Base-by-base conservation (phyloP, 2,797 vertebrate genomes). In the Anolis apletophallus region DNA sequence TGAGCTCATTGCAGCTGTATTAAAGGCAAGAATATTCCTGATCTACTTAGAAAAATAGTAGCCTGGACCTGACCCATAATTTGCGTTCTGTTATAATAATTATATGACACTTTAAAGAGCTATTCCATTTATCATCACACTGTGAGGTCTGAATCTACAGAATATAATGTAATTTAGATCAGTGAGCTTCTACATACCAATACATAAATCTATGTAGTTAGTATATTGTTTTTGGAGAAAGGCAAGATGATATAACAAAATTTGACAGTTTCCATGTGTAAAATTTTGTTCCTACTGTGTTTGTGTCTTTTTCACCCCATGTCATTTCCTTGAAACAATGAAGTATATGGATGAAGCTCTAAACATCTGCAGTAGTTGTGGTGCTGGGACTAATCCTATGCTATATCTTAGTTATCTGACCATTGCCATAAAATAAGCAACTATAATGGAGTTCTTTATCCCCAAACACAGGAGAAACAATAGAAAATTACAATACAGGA, bases 371-470 rank as follows among this genome's bases (percentile, higher is more conserved):
- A 91, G 85, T 64, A 80, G n/a, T 82, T 93, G 79, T 79, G 90
- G 88, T 74, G 74, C 90, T 92, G 81, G 59, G 85, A 90, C 83
- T 52, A 86, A 86, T 50, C 75, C 88, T 84, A 0, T 9, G 72
- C 50, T 88, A 68, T 85, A 84, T 80, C 71, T 40, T 78, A 82
- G 68, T 90, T 87, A 59, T 81, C 85, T 93, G 89, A 88, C 69
- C 0, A 2, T 83, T 81, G 85, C 88, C 89, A 93, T 91, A 93
- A 52, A 81, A 91, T 89, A 90, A 93, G 91, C 86, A 72, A 80
- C 57, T 34, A 71, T 88, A 92, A 80, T 80, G 87, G 93, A 94
- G 85, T 94, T 93, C 92, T 88, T 78, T 85, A 90, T 87, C 89
- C 89, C 90, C 88, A 92, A 86, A 85, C 90, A 90, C 88, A 92